A percentile compares a stretch with the other conserved stretches of the same genome.
These are phyloP conservation scores for Craseonycteris thonglongyai DNA, from an alignment of 2,113 vertebrate species.

Conservation along the genomic window DNA sequence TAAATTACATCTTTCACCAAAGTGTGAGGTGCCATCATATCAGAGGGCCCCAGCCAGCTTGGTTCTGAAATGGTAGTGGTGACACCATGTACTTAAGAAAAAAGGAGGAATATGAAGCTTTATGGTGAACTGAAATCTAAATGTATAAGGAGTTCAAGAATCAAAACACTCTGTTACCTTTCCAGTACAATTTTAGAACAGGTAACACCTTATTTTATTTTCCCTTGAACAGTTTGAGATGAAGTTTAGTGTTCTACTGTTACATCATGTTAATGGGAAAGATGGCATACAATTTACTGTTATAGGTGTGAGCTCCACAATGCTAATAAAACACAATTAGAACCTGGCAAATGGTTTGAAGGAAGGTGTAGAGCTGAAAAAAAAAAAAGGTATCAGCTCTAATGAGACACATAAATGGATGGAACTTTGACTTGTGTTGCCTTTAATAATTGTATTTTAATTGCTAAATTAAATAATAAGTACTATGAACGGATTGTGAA, in stretches of 20 bases:
- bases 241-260: rapidly evolving
- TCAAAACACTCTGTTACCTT: not conserved
- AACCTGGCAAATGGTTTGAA: not conserved
- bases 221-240: not conserved
- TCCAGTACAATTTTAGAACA: not conserved
- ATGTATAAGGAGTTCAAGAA: not conserved
- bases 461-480: not conserved
- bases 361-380: not conserved
- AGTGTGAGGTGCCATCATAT: not conserved
- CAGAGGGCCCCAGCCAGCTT: not conserved
- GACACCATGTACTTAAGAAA: not conserved
- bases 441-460: not conserved
- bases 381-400: not conserved
- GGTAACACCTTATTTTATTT: not conserved
- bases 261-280: not conserved
- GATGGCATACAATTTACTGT: not conserved
- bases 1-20: not conserved
- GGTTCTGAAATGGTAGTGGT: not conserved
- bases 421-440: not conserved
- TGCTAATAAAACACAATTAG: not conserved
- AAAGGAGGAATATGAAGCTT: not conserved
- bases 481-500: not conserved
- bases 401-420: not conserved
- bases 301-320: not conserved
- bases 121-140: not conserved